phyloP scores from a whole-genome alignment of 2,797 vertebrate genomes.

The Alfaro cultratus region DNA sequence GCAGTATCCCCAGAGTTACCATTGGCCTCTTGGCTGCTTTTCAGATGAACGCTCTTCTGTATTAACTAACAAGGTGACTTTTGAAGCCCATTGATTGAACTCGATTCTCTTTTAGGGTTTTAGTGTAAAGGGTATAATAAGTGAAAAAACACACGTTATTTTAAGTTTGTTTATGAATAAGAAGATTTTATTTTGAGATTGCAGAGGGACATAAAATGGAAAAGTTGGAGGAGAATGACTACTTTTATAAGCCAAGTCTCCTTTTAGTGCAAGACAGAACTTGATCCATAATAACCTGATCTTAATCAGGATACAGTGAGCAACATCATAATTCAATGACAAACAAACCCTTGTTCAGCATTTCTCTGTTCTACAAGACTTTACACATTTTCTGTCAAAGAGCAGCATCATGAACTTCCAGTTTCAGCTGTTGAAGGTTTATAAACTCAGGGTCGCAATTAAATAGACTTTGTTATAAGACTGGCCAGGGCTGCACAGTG shows the following conservation, averaged over 20 bases:
- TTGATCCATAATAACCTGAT: slow-evolving; percentile 11
- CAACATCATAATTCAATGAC: not conserved
- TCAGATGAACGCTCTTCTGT: not conserved
- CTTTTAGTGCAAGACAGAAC: not conserved
- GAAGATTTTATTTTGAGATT: not conserved
- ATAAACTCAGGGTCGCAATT: not conserved
- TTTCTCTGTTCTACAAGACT: not conserved
- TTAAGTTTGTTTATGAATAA: not conserved
- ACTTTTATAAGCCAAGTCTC: not conserved
- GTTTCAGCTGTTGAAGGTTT: not conserved
- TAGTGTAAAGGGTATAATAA: not conserved
- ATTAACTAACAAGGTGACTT: not conserved
- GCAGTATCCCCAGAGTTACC: not conserved
- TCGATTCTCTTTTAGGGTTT: not conserved
- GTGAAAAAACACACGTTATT: not conserved
- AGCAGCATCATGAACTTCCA: not conserved
- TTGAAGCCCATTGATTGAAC: not conserved
- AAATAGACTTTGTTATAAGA: not conserved
- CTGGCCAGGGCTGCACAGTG: too few species aligned
- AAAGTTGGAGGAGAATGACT: not conserved
- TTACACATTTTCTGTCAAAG: not conserved
- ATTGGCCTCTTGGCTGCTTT: not conserved
- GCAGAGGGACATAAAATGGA: not conserved
- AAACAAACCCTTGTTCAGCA: not conserved
- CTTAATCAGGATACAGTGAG: slow-evolving; percentile 33